phyloP scores from a whole-genome alignment of 2,113 vertebrate species.

The Sylvia atricapilla region DNA sequence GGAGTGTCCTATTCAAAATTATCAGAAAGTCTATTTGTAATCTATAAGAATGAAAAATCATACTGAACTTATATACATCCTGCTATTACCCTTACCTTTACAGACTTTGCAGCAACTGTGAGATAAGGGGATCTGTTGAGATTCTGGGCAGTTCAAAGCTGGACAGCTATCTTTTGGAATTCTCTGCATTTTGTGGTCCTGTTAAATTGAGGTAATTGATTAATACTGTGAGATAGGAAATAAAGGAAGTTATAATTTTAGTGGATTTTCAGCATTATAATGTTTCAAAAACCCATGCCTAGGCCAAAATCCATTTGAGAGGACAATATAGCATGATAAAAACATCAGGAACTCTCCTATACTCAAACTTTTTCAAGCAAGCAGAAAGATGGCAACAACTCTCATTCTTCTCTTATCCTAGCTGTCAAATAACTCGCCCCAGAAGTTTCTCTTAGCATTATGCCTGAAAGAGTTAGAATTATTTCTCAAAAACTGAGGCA shows the following conservation, averaged over 20 bases:
- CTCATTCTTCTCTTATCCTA: neutral
- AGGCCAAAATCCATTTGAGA: neutral
- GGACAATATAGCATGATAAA: neutral
- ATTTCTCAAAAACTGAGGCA: neutral
- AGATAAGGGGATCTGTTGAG: conserved; percentile 86
- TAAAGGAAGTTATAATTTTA: neutral
- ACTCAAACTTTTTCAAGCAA: neutral
- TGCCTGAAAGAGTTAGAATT: neutral
- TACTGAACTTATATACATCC: neutral
- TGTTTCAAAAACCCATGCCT: neutral
- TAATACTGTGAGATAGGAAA: neutral
- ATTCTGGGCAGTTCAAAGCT: conserved; percentile 83
- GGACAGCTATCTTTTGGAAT: conserved; percentile 78
- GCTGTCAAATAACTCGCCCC: neutral
- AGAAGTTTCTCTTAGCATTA: neutral
- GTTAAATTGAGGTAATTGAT: conserved; percentile 28
- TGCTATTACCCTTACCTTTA: conserved; percentile 81
- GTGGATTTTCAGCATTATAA: neutral
- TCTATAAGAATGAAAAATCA: neutral
- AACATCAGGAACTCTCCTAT: neutral
- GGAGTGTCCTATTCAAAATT: neutral
- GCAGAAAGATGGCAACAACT: neutral
- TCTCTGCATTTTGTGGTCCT: conserved; percentile 90
- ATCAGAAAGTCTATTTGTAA: neutral
- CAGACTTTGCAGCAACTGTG: conserved; percentile 96